phyloP scores from a whole-genome alignment of 2,888 invertebrate species.

The Meiosimyza platycephala region DNA sequence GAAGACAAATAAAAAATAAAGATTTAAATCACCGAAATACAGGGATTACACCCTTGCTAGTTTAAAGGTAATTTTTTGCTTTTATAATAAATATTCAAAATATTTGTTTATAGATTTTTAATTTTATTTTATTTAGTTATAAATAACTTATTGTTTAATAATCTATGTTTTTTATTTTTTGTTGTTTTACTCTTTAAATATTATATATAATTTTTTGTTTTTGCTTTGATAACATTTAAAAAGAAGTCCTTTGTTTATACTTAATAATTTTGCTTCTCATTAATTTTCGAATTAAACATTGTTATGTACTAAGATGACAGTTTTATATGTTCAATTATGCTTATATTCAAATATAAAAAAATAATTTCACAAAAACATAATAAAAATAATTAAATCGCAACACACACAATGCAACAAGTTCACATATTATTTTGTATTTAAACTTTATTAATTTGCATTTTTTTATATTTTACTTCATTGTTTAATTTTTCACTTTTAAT shows the following conservation, averaged over 20 bases:
- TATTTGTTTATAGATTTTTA: constrained; percentile 46
- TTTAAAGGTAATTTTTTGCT: too few relatives aligned
- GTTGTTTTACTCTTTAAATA: constrained; percentile 38
- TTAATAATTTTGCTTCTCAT: constrained; percentile 44
- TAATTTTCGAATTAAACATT: constrained; percentile 33
- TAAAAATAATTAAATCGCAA: constrained; percentile 32
- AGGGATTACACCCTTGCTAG: too few relatives aligned
- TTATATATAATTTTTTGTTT: constrained; percentile 44
- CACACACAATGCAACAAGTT: constrained; percentile 50
- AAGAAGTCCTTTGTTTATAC: constrained; percentile 48
- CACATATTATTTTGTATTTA: constrained; percentile 32
- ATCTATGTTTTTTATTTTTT: constrained; percentile 57
- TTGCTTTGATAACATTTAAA: constrained; percentile 46
- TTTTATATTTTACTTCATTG: constrained; percentile 28
- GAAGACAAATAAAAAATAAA: too few relatives aligned
- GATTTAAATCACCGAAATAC: too few relatives aligned
- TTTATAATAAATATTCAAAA: too few relatives aligned
- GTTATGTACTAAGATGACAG: constrained; percentile 25
- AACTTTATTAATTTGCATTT: constrained; percentile 34
- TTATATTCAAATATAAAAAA: constrained; percentile 41
- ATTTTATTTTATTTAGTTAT: constrained; percentile 65
- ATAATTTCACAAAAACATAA: constrained; percentile 37
- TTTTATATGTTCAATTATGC: constrained; percentile 17
- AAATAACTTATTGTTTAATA: constrained; percentile 66
- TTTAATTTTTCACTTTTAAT: constrained; percentile 39